Base-by-base conservation (phyloP, 1,140 invertebrate species). In the Leptopilina boulardi region DNA sequence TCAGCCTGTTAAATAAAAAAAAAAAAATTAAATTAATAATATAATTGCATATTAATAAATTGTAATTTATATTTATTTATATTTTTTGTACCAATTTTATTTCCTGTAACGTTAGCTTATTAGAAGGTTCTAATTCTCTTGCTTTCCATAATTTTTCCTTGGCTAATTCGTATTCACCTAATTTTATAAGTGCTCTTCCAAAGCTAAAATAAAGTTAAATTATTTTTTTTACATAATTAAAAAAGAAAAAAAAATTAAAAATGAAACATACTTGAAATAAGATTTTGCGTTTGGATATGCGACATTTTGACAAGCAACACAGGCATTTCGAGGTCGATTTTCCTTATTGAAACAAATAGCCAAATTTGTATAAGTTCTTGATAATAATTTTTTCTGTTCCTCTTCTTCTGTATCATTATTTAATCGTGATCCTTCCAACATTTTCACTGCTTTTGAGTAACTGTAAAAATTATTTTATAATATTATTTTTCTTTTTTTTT, bases 321-420 rank as follows among this genome's bases (percentile, higher is more conserved):
- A 95, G n/a, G 91, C 92, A 74, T 91, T 91, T 1, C 92, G 85
- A 0, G 94, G 93, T 77, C 91, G 89, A 51, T 93, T 89, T 6
- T 92, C 78, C 83, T 93, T 93, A 77, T 95, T 94, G 77, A 93
- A 94, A 84, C 94, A 95, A 56, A 96, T 87, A 73, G 94, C 93
- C 34, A 96, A 88, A 90, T 97, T 97, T 15, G 91, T 92, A 77
- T 94, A 94, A 8, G 95, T 84, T 78, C 92, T 94, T 19, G 92
- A 88, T 10, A 95, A 84, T 56, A 94, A 80, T 76, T 91, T 90
- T 42, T 92, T 92, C 85, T 94, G 93, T 82, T 92, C 89, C 3
- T 83, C 71, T 86, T 96, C 93, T 74, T 96, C 94, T 30, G 90
- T 80, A 23, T 94, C 93, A 89, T 94, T 89, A 15, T 91, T 88